Evolutionary conservation across 2,113 vertebrate genomes (phyloP).

Genomic region (Coryphaenoides rupestris): DNA sequence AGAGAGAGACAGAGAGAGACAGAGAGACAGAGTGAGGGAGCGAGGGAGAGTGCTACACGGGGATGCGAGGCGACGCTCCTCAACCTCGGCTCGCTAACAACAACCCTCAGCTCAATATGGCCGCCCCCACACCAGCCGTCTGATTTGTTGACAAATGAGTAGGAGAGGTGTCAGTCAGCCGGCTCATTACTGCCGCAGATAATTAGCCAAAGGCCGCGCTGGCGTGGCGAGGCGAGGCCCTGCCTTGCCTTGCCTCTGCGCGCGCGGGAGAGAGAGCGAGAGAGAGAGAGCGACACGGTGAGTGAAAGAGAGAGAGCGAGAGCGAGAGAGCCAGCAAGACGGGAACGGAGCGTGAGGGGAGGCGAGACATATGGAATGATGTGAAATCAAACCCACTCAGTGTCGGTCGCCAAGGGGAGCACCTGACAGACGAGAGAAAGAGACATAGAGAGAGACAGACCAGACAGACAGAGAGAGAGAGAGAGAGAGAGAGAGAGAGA

Average conservation of each 20-base stretch:
- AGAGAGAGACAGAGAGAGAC: constrained; percentile 19
- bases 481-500: too few species aligned
- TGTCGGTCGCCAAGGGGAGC: too few species aligned
- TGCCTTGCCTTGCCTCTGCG: constrained; percentile 34
- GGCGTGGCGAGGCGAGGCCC: constrained; percentile 53
- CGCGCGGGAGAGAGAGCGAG: constrained; percentile 12
- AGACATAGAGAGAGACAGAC: too few species aligned
- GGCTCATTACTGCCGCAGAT: constrained; percentile 74
- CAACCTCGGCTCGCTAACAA: constrained; percentile 58
- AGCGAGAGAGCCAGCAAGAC: constrained; percentile 34
- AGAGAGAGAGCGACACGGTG: constrained; percentile 16
- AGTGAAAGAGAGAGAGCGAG: constrained; percentile 12
- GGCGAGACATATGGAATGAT: constrained; percentile 58
- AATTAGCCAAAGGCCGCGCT: constrained; percentile 71
- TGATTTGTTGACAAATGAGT: constrained; percentile 81
- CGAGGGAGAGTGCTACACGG: constrained; percentile 27
- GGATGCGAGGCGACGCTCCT: constrained; percentile 51
- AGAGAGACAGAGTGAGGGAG: constrained; percentile 29
- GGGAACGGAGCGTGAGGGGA: constrained; percentile 44
- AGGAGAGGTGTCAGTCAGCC: constrained; percentile 76
- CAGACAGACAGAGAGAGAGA: too few species aligned
- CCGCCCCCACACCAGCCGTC: constrained; percentile 75
- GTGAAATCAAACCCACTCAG: too few species aligned
- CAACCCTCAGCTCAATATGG: constrained; percentile 75
- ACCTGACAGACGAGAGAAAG: too few species aligned